Evolutionary conservation across 2,888 invertebrate species (phyloP).

Genomic region (Drosophila robusta): DNA sequence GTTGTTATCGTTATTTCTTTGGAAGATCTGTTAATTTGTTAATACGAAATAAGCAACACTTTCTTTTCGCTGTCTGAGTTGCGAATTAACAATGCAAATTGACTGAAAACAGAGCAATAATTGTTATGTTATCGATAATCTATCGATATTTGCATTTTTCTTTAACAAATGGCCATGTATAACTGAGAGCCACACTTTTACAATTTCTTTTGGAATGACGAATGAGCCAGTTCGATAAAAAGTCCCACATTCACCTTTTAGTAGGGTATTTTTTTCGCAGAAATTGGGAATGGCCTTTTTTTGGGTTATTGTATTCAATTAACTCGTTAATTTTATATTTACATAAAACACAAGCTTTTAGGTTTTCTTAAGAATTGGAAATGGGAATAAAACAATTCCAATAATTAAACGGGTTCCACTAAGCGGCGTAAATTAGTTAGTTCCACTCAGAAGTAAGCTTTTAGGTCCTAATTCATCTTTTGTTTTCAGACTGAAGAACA

Average conservation of each 20-base stretch:
- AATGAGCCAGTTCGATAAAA: background rate
- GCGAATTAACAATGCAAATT: conserved; percentile 57
- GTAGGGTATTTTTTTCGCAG: background rate
- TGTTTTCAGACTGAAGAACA: too few relatives aligned
- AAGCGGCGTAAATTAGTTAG: too few relatives aligned
- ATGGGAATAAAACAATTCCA: conserved; percentile 11
- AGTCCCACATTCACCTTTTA: background rate
- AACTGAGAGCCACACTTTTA: conserved; percentile 10
- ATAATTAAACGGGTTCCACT: background rate
- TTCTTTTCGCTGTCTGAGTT: conserved; percentile 48
- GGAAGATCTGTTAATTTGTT: conserved; percentile 63
- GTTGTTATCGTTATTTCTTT: conserved; percentile 18
- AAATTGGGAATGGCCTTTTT: too few relatives aligned
- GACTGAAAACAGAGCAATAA: conserved; percentile 60
- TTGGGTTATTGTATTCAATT: background rate
- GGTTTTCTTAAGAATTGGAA: background rate
- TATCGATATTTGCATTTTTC: conserved; percentile 58
- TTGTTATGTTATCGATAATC: conserved; percentile 58
- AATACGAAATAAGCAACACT: conserved; percentile 49
- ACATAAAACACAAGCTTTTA: background rate
- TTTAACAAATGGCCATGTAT: conserved; percentile 4
- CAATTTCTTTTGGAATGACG: background rate
- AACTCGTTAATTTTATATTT: background rate
- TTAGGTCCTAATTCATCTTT: too few relatives aligned
- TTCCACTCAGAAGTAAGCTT: too few relatives aligned